Conservation (phyloP, 2,113 vertebrate species). For the Campylomormyrus numenius region DNA sequence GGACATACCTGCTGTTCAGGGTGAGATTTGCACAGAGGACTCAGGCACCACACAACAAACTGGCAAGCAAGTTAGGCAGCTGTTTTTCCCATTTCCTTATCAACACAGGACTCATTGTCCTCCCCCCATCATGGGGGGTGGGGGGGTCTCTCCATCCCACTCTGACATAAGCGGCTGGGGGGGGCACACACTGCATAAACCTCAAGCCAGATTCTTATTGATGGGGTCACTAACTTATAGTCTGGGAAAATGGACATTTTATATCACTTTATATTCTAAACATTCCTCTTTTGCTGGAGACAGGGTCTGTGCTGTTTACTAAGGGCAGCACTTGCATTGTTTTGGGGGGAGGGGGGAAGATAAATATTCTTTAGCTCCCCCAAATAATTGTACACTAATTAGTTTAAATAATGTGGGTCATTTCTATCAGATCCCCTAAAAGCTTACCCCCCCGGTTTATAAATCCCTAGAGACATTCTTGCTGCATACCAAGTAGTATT, state of each 20-base stretch:
- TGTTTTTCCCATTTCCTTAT: neutral
- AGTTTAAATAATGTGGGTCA: neutral
- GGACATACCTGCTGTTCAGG: neutral
- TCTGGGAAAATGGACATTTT: neutral
- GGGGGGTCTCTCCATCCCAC: neutral
- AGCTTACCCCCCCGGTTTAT: neutral
- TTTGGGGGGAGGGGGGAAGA: neutral
- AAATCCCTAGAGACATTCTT: neutral
- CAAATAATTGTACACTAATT: neutral
- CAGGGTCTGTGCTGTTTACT: neutral
- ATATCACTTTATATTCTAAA: neutral
- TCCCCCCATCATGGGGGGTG: neutral
- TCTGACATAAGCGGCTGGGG: neutral
- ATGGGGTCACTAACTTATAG: neutral
- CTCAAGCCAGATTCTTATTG: neutral
- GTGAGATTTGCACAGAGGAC: neutral
- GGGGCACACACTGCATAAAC: neutral
- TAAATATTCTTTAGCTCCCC: neutral
- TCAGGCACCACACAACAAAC: neutral
- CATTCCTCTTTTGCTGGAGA: neutral
- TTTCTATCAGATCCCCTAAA: neutral
- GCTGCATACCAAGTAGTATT: neutral
- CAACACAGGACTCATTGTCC: neutral
- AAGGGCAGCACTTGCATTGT: neutral
- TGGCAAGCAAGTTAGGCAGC: neutral